Base-by-base conservation (phyloP, 1,140 invertebrate species). In the Steinernema feltiae region DNA sequence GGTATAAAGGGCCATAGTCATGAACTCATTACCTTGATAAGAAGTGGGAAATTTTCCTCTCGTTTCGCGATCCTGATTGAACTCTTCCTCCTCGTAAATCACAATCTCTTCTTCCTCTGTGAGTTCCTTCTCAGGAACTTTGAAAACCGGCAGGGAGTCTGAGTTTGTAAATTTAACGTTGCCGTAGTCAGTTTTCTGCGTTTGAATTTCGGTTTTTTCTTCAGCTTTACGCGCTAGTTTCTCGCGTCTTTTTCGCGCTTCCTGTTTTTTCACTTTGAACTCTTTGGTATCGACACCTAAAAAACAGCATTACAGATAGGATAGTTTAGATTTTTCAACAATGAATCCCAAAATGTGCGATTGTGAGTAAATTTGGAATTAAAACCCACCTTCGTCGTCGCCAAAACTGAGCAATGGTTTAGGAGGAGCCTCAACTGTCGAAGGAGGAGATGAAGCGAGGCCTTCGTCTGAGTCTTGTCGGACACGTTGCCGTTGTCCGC, bases 331-430 rank as follows among this genome's bases (percentile, higher is more conserved):
- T n/a, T n/a, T n/a, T n/a, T n/a, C n/a, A n/a, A n/a, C n/a, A n/a
- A n/a, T n/a, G n/a, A n/a, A n/a, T n/a, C n/a, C n/a, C n/a, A n/a
- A n/a, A n/a, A n/a, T n/a, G n/a, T n/a, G n/a, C n/a, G 24, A 41
- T 7, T 7, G 35, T 7, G 35, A 41, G 7, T 41, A 41, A 63
- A n/a, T n/a, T 63, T 63, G 53, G 53, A 63, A 63, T 15, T 21
- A 3, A 15, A 15, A 63, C 53, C 53, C 53, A 63, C 53, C 53
- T 21, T 63, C 53, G 53, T 63, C 53, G 53, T 63, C 53, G 53
- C 24, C 53, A 63, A 63, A 63, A 63, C 53, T 63, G 53, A 63
- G 53, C 53, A 63, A 63, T n/a, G n/a, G 7, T 27, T 63, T 63
- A 63, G 53, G 24, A 63, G 53, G 7, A 63, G 7, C 53, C n/a